These are phyloP conservation scores for Agonum fuliginosum DNA, from an alignment of 2,888 invertebrate genomes.

Conservation along the genomic window DNA sequence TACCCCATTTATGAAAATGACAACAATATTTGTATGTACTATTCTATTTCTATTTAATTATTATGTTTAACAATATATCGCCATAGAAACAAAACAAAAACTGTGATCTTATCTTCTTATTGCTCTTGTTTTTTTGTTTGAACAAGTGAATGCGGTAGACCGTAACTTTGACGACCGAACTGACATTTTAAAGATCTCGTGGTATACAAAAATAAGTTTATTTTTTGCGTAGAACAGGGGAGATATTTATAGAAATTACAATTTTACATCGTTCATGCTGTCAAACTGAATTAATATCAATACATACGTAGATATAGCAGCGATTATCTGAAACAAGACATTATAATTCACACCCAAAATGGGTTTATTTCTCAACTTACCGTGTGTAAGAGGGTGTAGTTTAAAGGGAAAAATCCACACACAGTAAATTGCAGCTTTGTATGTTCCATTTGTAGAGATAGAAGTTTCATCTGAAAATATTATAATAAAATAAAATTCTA, in stretches of 20 bases:
- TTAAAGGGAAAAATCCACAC: constrained; percentile 43
- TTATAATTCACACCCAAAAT: not conserved
- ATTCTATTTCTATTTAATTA: too few species aligned
- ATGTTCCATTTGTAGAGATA: constrained; percentile 45
- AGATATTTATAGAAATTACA: not conserved
- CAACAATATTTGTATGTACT: too few species aligned
- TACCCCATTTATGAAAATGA: too few species aligned
- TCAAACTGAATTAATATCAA: constrained; percentile 43
- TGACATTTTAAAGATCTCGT: constrained; percentile 34
- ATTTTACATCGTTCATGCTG: constrained; percentile 31
- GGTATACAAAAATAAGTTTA: constrained; percentile 12
- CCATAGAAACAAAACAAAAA: too few species aligned
- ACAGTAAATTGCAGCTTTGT: constrained; percentile 46
- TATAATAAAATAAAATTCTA: not conserved
- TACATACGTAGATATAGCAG: constrained; percentile 36
- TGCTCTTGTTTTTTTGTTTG: not conserved
- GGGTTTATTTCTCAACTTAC: too few species aligned
- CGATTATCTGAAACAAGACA: constrained; percentile 35
- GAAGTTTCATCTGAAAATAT: constrained; percentile 40
- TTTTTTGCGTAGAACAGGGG: not conserved
- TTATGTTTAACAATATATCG: too few species aligned
- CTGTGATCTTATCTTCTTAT: too few species aligned
- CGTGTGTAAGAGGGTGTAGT: constrained; percentile 30
- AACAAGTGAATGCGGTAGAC: constrained; percentile 16
- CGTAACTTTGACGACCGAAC: not conserved